Conservation (phyloP, 2,888 invertebrate species). For the Cantharis rustica region DNA sequence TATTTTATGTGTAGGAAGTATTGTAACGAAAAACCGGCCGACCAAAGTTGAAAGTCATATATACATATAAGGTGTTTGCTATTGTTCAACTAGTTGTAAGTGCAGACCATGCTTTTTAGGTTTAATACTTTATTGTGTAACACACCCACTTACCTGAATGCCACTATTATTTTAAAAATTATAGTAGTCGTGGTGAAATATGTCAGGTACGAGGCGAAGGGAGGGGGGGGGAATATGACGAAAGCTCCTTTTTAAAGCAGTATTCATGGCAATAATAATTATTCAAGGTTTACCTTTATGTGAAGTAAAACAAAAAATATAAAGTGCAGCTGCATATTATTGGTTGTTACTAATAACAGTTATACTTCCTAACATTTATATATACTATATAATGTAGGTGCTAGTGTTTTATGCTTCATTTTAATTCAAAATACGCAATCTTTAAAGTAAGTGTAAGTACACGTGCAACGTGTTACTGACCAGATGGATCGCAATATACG, state of each 20-base stretch:
- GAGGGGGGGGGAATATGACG: too few relatives aligned
- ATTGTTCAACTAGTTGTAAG: conserved; percentile 34
- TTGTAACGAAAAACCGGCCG: conserved; percentile 26
- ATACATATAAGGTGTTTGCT: conserved; percentile 35
- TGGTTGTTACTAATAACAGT: too few relatives aligned
- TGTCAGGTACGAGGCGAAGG: neutral
- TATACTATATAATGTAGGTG: too few relatives aligned
- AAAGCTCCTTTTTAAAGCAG: neutral
- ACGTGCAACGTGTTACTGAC: too few relatives aligned
- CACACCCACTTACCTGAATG: neutral
- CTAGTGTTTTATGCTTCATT: too few relatives aligned
- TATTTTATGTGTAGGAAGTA: conserved; percentile 26
- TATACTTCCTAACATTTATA: too few relatives aligned
- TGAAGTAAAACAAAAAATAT: neutral
- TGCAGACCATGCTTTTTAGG: conserved; percentile 16
- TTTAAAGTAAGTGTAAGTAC: too few relatives aligned
- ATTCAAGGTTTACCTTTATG: neutral
- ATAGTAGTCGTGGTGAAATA: neutral
- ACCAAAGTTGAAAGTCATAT: conserved; percentile 19
- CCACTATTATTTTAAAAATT: neutral
- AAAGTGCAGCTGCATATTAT: too few relatives aligned
- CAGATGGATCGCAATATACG: too few relatives aligned
- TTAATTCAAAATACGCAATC: too few relatives aligned
- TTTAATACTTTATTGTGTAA: neutral
- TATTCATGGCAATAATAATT: neutral